Conservation (phyloP, 2,797 vertebrate species). For the Smutsia temminckii region DNA sequence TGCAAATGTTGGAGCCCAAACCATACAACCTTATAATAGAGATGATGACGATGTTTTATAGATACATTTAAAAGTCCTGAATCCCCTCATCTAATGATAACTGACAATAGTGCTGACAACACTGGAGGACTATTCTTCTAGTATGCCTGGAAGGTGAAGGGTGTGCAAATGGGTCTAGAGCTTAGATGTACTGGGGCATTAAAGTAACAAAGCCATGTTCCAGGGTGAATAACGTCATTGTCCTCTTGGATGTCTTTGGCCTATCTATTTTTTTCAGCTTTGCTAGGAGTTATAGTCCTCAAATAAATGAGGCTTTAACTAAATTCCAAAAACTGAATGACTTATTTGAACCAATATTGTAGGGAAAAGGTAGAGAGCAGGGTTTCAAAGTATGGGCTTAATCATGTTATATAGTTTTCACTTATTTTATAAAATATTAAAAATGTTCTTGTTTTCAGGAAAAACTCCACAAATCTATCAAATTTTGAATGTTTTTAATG, state of each 20-base stretch:
- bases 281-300: not conserved
- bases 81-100: not conserved
- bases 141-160: not conserved
- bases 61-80: not conserved
- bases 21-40: not conserved
- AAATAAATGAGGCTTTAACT: not conserved
- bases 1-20: not conserved
- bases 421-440: conserved; percentile 16
- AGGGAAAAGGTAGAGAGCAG: not conserved
- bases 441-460: not conserved
- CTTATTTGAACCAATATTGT: conserved; percentile 23
- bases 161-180: no score
- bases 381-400: conserved; percentile 9
- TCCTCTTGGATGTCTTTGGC: not conserved
- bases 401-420: not conserved
- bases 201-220: not conserved
- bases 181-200: not conserved
- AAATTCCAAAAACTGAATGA: conserved; percentile 30
- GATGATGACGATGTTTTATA: not conserved
- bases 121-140: not conserved
- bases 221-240: not conserved
- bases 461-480: not conserved
- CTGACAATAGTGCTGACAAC: not conserved
- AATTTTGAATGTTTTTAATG: not conserved
- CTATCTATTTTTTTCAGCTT: not conserved